Percentiles rank a stretch among this genome's conserved stretches.
Conservation (phyloP, 2,888 invertebrate species). For the Plutella xylostella region DNA sequence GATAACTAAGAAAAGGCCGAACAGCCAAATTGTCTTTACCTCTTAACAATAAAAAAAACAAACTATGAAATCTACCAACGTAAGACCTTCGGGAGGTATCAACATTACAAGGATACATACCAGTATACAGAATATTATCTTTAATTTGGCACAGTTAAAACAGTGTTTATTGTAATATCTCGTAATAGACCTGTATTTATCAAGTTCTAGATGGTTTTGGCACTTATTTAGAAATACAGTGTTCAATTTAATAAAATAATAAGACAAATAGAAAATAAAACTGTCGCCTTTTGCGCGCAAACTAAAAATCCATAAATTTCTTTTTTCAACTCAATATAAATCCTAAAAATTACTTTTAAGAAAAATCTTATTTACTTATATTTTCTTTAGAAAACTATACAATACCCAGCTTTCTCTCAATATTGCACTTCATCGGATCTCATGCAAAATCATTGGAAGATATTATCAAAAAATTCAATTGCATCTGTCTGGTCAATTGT, state of each 20-base stretch:
- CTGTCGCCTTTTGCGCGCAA: conserved; percentile 22
- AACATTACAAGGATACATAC: conserved; percentile 26
- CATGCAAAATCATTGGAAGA: conserved; percentile 52
- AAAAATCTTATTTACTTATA: conserved; percentile 42
- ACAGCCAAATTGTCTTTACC: conserved; percentile 47
- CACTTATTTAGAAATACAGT: conserved; percentile 26
- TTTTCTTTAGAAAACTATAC: conserved; percentile 37
- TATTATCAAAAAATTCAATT: conserved; percentile 17
- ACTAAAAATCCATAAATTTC: conserved; percentile 34
- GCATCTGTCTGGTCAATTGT: conserved; percentile 7
- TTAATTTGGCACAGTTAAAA: conserved; percentile 60
- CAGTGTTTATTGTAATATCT: conserved; percentile 10
- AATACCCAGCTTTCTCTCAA: conserved; percentile 41
- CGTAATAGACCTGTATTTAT: conserved; percentile 12
- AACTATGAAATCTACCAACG: conserved; percentile 68
- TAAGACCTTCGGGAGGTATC: conserved; percentile 46
- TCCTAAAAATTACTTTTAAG: conserved; percentile 37
- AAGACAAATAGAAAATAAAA: conserved; percentile 21
- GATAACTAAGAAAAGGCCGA: background rate
- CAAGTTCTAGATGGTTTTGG: conserved; percentile 55
- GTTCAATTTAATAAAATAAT: conserved; percentile 9
- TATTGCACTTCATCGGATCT: conserved; percentile 55
- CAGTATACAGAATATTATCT: conserved; percentile 21
- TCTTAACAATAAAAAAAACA: conserved; percentile 70
- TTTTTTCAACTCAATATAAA: conserved; percentile 36